Evolutionary conservation across 2,113 vertebrate species (phyloP).

Genomic region (Otus sunia): DNA sequence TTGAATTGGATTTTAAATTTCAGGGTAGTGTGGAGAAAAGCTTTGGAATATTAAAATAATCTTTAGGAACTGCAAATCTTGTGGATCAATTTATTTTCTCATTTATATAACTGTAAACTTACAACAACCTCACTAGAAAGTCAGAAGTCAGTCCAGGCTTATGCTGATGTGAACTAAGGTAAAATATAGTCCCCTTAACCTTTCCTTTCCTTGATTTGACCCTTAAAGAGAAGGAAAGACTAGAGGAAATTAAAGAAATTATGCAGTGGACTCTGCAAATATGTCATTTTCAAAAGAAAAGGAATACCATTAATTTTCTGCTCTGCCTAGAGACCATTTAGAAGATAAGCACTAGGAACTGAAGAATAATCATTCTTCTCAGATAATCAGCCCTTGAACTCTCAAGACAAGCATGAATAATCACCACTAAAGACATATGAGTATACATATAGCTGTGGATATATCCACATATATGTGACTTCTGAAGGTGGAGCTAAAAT

Average conservation of each 20-base stretch:
- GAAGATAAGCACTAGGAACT: not conserved
- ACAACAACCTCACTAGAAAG: not conserved
- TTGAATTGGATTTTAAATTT: not conserved
- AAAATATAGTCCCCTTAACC: not conserved
- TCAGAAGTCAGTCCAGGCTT: not conserved
- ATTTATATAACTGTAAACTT: not conserved
- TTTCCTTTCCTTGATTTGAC: not conserved
- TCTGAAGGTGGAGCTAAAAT: not conserved
- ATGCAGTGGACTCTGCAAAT: not conserved
- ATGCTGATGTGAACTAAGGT: not conserved
- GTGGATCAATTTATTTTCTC: not conserved
- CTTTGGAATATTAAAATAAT: not conserved
- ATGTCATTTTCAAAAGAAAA: not conserved
- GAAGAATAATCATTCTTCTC: not conserved
- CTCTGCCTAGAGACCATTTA: not conserved
- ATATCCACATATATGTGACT: not conserved
- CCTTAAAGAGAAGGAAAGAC: not conserved
- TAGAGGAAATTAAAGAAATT: not conserved
- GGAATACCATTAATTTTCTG: not conserved
- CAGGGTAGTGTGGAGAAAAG: not conserved
- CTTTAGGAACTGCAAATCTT: not conserved
- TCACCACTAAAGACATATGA: not conserved
- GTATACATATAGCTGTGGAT: not conserved
- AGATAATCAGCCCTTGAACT: not conserved
- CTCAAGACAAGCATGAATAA: not conserved